Base-by-base conservation (phyloP, 1,140 invertebrate genomes). In the Gonatopus flavifemur region DNA sequence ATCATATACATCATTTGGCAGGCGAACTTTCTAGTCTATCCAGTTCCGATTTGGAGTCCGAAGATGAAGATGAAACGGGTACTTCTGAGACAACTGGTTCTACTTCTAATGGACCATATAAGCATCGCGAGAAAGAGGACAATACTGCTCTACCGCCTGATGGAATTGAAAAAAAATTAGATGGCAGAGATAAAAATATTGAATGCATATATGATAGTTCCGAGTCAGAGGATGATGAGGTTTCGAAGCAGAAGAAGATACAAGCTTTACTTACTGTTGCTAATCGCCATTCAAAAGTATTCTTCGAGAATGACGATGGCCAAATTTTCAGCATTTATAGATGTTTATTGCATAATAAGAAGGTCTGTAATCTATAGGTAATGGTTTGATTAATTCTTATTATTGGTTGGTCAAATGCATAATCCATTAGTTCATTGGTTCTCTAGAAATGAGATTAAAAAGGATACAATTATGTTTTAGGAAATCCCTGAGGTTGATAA, bases 21-120 rank as follows among this genome's bases (percentile, higher is more conserved):
- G 86, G 85, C 72, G 86, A 88, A 65, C 78, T 88, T 32, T 90
- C 88, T 3, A 91, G 88, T 75, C 84, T 89, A 52, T 90, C 88
- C 3, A 88, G 87, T 15, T 88, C 85, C 49, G 87, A 89, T 48
- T 82, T 82, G 5, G 84, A 86, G 49, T 77, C 72, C 3, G 82
- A 83, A n/a, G 76, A 78, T 47, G 74, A 81, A 38, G 74, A 76
- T 19, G 78, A 80, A 8, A 76, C 70, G 4, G 78, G 80, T 22
- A 67, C 67, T n/a, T 80, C 77, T 10, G 83, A 85, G 54, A 62
- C 80, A n/a, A n/a, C n/a, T n/a, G 55, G 54, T 10, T 38, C 50
- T 37, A 67, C 55, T 6, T 44, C 47, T 6, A 61, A 31, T 35
- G 32, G 51, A 7, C 55, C 51, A 24, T 31, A 10, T 5, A 72